Conservation (phyloP, 2,888 invertebrate genomes). For the Macrosiphum euphorbiae region DNA sequence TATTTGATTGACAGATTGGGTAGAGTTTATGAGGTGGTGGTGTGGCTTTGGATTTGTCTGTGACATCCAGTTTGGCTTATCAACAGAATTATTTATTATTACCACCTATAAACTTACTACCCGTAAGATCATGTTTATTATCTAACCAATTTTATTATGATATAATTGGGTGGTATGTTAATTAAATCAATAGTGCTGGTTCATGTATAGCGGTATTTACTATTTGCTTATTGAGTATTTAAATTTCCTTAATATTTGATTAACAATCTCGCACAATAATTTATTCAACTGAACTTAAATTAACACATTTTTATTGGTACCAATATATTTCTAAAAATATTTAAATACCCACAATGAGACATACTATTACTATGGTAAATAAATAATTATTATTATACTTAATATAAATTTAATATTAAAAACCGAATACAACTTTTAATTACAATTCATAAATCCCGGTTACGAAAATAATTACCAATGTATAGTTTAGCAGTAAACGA, state of each 20-base stretch:
- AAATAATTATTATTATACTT: background rate
- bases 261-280: background rate
- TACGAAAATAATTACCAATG: background rate
- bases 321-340: background rate
- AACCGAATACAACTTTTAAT: constrained; percentile 2
- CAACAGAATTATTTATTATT: background rate
- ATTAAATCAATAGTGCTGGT: background rate
- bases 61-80: background rate
- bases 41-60: background rate
- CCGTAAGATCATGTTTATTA: background rate
- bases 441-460: background rate
- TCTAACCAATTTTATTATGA: background rate
- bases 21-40: background rate
- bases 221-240: background rate
- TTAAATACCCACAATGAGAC: background rate
- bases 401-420: background rate
- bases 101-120: background rate
- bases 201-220: background rate
- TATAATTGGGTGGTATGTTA: background rate
- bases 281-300: background rate
- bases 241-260: background rate
- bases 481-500: background rate
- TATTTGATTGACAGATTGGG: background rate
- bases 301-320: background rate
- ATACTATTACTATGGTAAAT: no score